phyloP scores from a whole-genome alignment of 2,797 vertebrate genomes.

The Uromys caudimaculatus region DNA sequence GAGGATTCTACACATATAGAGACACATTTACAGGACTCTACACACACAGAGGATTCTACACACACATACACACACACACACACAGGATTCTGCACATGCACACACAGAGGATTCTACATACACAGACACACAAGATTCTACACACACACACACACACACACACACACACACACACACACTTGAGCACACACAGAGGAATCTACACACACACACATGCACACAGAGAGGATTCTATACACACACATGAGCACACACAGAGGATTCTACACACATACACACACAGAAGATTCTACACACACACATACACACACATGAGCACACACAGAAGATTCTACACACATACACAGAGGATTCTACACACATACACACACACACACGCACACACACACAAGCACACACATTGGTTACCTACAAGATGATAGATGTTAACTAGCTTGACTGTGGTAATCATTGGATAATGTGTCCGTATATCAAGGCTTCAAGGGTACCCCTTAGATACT shows the following conservation, averaged over 20 bases:
- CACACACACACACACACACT: neutral
- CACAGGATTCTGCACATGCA: too few relatives aligned
- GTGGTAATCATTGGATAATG: neutral
- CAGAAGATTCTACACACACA: too few relatives aligned
- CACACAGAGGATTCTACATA: too few relatives aligned
- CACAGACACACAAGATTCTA: too few relatives aligned
- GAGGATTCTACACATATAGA: neutral
- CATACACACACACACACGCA: neutral
- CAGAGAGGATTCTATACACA: neutral
- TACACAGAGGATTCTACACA: too few relatives aligned
- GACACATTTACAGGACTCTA: too few relatives aligned
- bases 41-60: too few relatives aligned
- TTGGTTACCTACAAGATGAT: neutral
- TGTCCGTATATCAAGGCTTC: neutral
- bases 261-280: neutral
- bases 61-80: too few relatives aligned
- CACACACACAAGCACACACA: neutral
- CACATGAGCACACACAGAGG: neutral
- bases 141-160: too few relatives aligned
- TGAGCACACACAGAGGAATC: neutral
- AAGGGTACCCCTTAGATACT: neutral
- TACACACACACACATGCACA: too few relatives aligned
- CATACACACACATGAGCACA: too few relatives aligned
- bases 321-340: too few relatives aligned
- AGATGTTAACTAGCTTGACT: neutral